Evolutionary conservation across 2,113 vertebrate genomes (phyloP).

Genomic region (Toxotes jaculatrix): DNA sequence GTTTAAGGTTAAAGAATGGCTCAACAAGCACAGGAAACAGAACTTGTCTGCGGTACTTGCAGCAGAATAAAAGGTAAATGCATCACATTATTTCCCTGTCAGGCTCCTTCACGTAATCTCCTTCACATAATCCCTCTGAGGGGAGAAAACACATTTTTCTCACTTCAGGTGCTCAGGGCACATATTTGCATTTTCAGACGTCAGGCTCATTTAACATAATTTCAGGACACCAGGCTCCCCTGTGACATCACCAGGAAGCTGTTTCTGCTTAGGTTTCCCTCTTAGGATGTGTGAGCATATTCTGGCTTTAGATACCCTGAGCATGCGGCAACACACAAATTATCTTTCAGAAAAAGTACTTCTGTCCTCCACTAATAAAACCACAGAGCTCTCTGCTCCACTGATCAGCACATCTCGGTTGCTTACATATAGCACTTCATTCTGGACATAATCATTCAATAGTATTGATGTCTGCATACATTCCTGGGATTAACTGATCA

Average conservation of each 20-base stretch:
- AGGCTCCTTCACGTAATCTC: constrained; percentile 35
- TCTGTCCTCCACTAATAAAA: not conserved
- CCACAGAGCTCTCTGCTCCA: not conserved
- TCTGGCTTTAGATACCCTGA: not conserved
- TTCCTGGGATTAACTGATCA: constrained; percentile 10
- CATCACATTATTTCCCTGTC: constrained; percentile 45
- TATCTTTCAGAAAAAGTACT: not conserved
- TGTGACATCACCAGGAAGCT: constrained; percentile 9
- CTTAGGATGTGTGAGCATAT: not conserved
- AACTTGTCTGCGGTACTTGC: constrained; percentile 8
- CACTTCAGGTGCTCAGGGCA: constrained; percentile 53
- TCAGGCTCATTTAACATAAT: constrained; percentile 51
- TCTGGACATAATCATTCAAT: not conserved
- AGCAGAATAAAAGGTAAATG: constrained; percentile 40
- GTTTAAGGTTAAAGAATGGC: not conserved
- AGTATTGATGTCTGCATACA: not conserved
- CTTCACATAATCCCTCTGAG: constrained; percentile 53
- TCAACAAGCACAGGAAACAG: not conserved
- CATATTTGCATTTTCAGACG: constrained; percentile 61
- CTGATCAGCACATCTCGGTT: not conserved
- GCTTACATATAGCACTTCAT: constrained; percentile 4
- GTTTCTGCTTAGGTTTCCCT: not conserved
- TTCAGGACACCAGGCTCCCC: constrained; percentile 26
- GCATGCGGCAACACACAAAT: not conserved
- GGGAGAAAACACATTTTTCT: constrained; percentile 39